Conservation (phyloP, 1,140 invertebrate species). For the Bathynomus jamesi region DNA sequence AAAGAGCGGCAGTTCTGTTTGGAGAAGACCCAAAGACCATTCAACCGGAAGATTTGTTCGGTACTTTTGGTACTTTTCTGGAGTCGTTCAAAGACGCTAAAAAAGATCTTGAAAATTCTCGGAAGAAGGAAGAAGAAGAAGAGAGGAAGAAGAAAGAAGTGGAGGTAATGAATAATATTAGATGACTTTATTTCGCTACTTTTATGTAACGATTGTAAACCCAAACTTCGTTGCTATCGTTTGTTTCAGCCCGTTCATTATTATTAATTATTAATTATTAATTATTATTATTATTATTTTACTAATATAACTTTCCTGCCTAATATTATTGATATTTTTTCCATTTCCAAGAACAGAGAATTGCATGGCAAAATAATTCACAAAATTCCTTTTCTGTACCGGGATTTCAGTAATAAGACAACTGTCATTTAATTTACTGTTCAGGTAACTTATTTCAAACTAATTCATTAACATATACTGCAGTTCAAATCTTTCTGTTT, state of each 20-base stretch:
- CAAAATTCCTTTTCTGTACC: too few relatives aligned
- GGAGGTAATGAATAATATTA: conserved; percentile 28
- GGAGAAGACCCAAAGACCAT: conserved; percentile 78
- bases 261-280: conserved; percentile 3
- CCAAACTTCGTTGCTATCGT: too few relatives aligned
- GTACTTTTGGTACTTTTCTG: conserved; percentile 84
- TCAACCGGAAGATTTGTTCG: conserved; percentile 94
- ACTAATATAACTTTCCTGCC: not conserved
- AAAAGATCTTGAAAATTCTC: conserved; percentile 78
- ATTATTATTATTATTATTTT: conserved; percentile 7
- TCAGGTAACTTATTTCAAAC: too few relatives aligned
- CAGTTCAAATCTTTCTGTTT: too few relatives aligned
- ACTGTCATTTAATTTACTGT: too few relatives aligned
- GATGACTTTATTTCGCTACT: too few relatives aligned
- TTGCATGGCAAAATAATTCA: too few relatives aligned
- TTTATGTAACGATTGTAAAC: too few relatives aligned
- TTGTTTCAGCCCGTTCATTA: too few relatives aligned
- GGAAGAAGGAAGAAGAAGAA: conserved; percentile 78
- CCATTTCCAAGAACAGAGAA: too few relatives aligned
- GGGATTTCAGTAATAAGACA: too few relatives aligned
- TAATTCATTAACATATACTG: too few relatives aligned
- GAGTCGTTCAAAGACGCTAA: conserved; percentile 74
- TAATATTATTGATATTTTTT: not conserved
- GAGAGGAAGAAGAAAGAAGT: conserved; percentile 54
- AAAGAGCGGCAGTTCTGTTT: conserved; percentile 75